phyloP scores from a whole-genome alignment of 2,113 vertebrate species.

The Paralichthys olivaceus region DNA sequence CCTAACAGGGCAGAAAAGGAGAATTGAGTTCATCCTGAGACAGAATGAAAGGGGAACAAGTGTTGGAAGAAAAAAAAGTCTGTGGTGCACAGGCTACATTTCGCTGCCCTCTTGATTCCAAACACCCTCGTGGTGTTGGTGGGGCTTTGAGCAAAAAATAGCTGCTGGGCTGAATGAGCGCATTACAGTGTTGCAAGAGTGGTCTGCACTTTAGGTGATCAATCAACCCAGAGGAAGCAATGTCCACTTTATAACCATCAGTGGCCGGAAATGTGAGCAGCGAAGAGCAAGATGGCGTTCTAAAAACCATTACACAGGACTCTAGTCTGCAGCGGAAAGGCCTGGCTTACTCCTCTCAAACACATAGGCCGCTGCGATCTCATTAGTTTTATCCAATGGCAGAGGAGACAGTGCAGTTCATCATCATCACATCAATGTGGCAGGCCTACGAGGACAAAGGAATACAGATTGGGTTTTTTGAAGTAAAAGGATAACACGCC shows the following conservation, averaged over 20 bases:
- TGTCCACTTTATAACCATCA: slow-evolving; percentile 72
- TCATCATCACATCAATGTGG: slow-evolving; percentile 59
- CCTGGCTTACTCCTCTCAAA: slow-evolving; percentile 19
- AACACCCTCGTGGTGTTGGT: slow-evolving; percentile 40
- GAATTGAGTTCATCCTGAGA: slow-evolving; percentile 30
- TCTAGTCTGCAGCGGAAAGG: slow-evolving; percentile 43
- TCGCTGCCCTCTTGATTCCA: slow-evolving; percentile 47
- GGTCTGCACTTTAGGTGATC: slow-evolving; percentile 71
- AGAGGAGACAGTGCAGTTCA: slow-evolving; percentile 51
- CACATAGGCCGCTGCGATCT: slow-evolving; percentile 24
- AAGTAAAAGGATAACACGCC: slow-evolving; percentile 24
- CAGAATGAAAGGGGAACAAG: slow-evolving; percentile 36
- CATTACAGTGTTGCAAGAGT: slow-evolving; percentile 55
- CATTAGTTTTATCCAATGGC: slow-evolving; percentile 58
- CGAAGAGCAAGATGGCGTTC: slow-evolving; percentile 45
- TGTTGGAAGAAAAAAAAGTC: slow-evolving; percentile 37
- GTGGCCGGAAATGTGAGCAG: slow-evolving; percentile 62
- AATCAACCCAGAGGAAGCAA: slow-evolving; percentile 67
- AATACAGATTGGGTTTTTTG: slow-evolving; percentile 53
- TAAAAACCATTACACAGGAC: slow-evolving; percentile 59
- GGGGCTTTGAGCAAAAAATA: slow-evolving; percentile 51
- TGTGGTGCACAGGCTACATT: slow-evolving; percentile 31
- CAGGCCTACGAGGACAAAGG: slow-evolving; percentile 28
- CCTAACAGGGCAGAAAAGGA: slow-evolving; percentile 9
- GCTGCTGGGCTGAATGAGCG: slow-evolving; percentile 47